phyloP scores from a whole-genome alignment of 2,888 invertebrate species.

The Lasioglossum morio region DNA sequence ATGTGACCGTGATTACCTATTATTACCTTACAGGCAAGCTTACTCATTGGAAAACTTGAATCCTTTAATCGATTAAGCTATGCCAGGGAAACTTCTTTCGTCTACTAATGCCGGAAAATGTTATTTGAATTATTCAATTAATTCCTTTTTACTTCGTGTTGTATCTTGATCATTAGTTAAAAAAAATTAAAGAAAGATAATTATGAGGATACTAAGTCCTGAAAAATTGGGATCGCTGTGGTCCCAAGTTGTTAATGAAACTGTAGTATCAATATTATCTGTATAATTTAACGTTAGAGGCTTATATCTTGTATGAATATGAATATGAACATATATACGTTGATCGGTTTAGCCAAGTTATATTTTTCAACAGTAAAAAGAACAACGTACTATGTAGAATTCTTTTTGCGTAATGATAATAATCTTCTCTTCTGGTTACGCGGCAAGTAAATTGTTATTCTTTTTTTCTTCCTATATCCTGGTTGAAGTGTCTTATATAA shows the following conservation, averaged over 20 bases:
- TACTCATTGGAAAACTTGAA: slow-evolving; percentile 28
- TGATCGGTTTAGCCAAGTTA: slow-evolving; percentile 40
- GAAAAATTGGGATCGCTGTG: slow-evolving; percentile 13
- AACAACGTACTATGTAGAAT: slow-evolving; percentile 19
- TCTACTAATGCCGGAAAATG: not conserved
- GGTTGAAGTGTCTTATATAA: slow-evolving; percentile 25
- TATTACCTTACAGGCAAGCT: slow-evolving; percentile 12
- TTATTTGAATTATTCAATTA: slow-evolving; percentile 2
- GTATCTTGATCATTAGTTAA: not conserved
- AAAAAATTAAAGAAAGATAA: not conserved
- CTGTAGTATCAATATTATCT: slow-evolving; percentile 47
- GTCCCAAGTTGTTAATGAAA: slow-evolving; percentile 33
- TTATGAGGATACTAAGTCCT: not conserved
- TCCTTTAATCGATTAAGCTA: slow-evolving; percentile 30
- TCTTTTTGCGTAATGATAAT: slow-evolving; percentile 16
- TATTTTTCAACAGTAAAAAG: slow-evolving; percentile 17
- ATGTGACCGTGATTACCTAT: slow-evolving; percentile 44
- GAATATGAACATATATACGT: slow-evolving; percentile 36
- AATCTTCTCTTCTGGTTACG: slow-evolving; percentile 30
- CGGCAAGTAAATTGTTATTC: slow-evolving; percentile 36
- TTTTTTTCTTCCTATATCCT: slow-evolving; percentile 16
- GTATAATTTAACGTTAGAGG: slow-evolving; percentile 43
- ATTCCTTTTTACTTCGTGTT: slow-evolving; percentile 3
- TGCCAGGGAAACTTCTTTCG: slow-evolving; percentile 18
- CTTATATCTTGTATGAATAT: slow-evolving; percentile 52